A percentile compares a stretch with the other conserved stretches of the same genome.
Evolutionary conservation across 2,113 vertebrate genomes (phyloP).

Genomic region (Clarias magur): DNA sequence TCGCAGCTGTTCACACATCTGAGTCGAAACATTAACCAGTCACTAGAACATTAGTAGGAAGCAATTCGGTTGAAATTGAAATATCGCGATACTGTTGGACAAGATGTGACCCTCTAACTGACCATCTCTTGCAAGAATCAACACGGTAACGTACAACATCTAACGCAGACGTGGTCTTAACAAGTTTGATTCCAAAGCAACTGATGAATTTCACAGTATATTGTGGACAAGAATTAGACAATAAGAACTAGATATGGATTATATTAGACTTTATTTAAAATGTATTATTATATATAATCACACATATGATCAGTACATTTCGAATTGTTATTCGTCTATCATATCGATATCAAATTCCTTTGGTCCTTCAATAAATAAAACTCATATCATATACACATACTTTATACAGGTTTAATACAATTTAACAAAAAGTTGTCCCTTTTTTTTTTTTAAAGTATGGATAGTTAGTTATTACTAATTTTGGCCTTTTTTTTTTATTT

Average conservation of each 20-base stretch:
- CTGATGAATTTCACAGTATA: constrained; percentile 33
- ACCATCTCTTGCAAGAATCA: constrained; percentile 11
- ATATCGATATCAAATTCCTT: constrained; percentile 89
- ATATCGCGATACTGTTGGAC: not conserved
- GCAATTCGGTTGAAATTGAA: not conserved
- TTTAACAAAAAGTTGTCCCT: constrained; percentile 63
- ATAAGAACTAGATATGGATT: constrained; percentile 70
- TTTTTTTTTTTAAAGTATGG: not conserved
- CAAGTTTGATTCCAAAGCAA: constrained; percentile 23
- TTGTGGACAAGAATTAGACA: constrained; percentile 74
- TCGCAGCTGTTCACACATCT: constrained; percentile 13
- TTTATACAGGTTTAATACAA: constrained; percentile 86
- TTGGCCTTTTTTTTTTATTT: not conserved
- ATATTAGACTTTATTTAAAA: constrained; percentile 84
- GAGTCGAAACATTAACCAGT: constrained; percentile 13
- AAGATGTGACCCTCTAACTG: constrained; percentile 13
- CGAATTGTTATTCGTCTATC: constrained; percentile 78
- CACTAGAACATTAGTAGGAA: constrained; percentile 8
- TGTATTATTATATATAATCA: constrained; percentile 70
- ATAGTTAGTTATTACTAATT: constrained; percentile 15
- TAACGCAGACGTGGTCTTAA: constrained; percentile 10
- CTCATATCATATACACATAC: constrained; percentile 89
- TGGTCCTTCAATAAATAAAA: constrained; percentile 87
- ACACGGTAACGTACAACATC: constrained; percentile 20
- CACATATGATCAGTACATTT: constrained; percentile 80